Conservation (phyloP, 2,888 invertebrate species). For the Mesodorylaimus sp. region DNA sequence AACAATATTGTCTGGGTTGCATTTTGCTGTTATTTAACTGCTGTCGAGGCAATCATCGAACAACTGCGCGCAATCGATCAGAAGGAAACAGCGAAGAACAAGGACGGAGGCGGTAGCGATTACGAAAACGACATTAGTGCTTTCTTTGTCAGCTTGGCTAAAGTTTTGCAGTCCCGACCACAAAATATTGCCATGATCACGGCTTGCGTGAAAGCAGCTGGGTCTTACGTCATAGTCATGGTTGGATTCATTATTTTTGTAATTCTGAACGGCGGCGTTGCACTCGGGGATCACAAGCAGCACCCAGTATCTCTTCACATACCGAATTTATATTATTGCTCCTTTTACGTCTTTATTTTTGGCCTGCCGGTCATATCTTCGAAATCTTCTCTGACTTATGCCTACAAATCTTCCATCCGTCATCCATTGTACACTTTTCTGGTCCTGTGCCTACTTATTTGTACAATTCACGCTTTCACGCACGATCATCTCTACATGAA, state of each 20-base stretch:
- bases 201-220: constrained; percentile 1
- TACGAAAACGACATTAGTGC: too few relatives aligned
- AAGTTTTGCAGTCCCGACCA: background rate
- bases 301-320: constrained; percentile 62
- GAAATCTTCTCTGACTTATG: constrained; percentile 6
- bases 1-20: constrained; percentile 82
- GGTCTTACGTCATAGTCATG: constrained; percentile 28
- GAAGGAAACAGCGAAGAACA: too few relatives aligned
- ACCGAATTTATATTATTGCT: constrained; percentile 71
- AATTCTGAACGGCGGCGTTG: constrained; percentile 45
- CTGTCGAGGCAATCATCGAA: too few relatives aligned
- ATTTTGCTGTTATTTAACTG: constrained; percentile 31
- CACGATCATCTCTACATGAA: constrained; percentile 73
- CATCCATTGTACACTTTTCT: constrained; percentile 16
- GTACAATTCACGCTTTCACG: constrained; percentile 45
- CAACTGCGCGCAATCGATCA: too few relatives aligned
- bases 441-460: constrained; percentile 14
- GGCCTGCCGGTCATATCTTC: constrained; percentile 29
- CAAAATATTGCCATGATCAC: background rate
- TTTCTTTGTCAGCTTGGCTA: background rate
- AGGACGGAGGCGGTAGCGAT: too few relatives aligned
- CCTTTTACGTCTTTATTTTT: constrained; percentile 32
- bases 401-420: constrained; percentile 13
- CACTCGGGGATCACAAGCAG: constrained; percentile 73
- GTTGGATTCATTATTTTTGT: constrained; percentile 50